Base-by-base conservation (phyloP, 2,888 invertebrate species). In the Agriotes lineatus region DNA sequence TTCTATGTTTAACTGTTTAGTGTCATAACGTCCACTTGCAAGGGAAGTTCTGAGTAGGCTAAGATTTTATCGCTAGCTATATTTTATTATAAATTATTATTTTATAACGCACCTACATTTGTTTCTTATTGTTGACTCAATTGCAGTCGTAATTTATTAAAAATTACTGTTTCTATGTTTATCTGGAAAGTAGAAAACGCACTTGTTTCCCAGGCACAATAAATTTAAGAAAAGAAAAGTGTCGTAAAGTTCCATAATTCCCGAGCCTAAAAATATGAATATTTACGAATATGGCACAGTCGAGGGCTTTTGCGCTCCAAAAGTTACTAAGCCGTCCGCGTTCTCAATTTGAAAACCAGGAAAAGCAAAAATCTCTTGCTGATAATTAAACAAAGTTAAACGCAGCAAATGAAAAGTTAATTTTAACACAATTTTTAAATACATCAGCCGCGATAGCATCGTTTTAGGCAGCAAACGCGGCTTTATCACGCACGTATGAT, bases 401-500 rank as follows among this genome's bases (percentile, higher is more conserved):
- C 52, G 6, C 14, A 30, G 2, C n/a, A 25, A 52, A 14, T 52
- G 25, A 30, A 33, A 52, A 52, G 52, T 52, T 52, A 52, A 52
- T 52, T 52, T 30, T 22, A 14, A 14, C 42, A 42, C 12, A 42
- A 42, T 42, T 42, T 14, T 12, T 42, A 14, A 42, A 42, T 25
- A n/a, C 25, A 25, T 25, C n/a, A 44, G 9, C 16, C n/a, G 16
- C 5, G 52, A 52, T 52, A 52, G n/a, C 25, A 52, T 52, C 52
- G 20, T 25, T 50, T 52, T 52, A 30, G 2, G 25, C 12, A 16
- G 14, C 9, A 52, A 30, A 52, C 52, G 30, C 30, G 14, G n/a
- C 6, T 52, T 52, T 33, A 52, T 22, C 52, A 52, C 52, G 52
- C 52, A 52, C 30, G 30, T 52, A 52, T 52, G 52, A 52, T 52